phyloP scores from a whole-genome alignment of 2,113 vertebrate genomes.

The Pitta sordida region DNA sequence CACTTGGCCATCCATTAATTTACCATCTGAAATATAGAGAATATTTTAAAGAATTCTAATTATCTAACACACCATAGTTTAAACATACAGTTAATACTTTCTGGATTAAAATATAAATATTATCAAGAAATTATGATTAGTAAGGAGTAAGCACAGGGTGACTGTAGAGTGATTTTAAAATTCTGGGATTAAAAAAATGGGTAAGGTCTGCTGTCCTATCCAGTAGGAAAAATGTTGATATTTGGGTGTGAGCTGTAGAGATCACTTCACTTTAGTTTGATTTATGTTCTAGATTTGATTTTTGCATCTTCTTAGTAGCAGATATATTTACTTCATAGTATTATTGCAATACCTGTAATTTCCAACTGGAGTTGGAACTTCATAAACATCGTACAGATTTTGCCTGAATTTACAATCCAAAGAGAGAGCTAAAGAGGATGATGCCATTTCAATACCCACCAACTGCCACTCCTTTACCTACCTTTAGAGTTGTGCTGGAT shows the following conservation, averaged over 20 bases:
- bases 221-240: neutral
- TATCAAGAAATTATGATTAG: constrained; percentile 5
- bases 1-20: constrained; percentile 96
- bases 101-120: neutral
- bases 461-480: constrained; percentile 24
- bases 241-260: neutral
- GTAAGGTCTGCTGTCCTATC: neutral
- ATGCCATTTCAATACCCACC: rapidly evolving
- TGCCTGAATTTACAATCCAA: neutral
- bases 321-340: neutral
- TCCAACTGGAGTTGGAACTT: neutral
- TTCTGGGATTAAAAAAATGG: neutral
- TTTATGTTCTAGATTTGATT: neutral
- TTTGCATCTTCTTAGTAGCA: neutral
- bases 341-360: neutral
- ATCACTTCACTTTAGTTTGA: neutral
- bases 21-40: constrained; percentile 81
- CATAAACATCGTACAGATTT: neutral
- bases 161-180: neutral
- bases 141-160: neutral
- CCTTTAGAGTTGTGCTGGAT: constrained; percentile 96
- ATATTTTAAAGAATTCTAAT: neutral
- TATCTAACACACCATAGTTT: neutral
- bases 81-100: neutral
- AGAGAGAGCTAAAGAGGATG: neutral